Evolutionary conservation across 92 coral and sea anemone genomes (phyloP), one percentile per base, ranked within the genome.

Genomic region (Zoanthus solanderi): DNA sequence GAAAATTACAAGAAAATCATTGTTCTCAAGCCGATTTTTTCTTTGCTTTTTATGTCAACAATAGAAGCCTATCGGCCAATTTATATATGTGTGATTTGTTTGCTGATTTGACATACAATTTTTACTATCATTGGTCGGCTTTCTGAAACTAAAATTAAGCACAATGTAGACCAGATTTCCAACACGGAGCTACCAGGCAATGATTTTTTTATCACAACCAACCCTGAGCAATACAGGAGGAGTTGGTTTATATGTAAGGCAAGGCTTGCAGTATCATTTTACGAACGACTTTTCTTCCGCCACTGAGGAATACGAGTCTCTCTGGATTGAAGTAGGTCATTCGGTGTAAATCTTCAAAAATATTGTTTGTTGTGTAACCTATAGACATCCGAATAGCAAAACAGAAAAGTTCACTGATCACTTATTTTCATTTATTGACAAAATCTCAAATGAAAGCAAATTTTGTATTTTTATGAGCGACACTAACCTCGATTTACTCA

Each of bases 11-110:
- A 13, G 57, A 57, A 30, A 71, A 71, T 71, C 75, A 37, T 46
- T 48, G 7, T 17, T 48, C 60, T 56, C 82, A 76, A 50, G 6
- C 32, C 18, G 46, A 76, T 76, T 29, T 2, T 76, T 76, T 83
- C 45, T 83, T 78, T 66, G 57, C 34, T 11, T 17, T 83, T 48
- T 78, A 83, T 44, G 7, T 46, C 68, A 81, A 81, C 63, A 58
- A 60, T 18, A 81, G 86, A 81, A 83, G 87, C 34, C 30, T 83
- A 29, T 63, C 87, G 31, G 87, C 87, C 52, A 83, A 83, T 83
- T 18, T 16, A 46, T 77, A 83, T 48, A 31, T 83, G 29, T 83
- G 56, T 30, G 15, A 42, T 18, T 17, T 83, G 72, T 58, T 83
- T 63, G 61, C 71, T 14, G 60, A 83, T 17, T 17, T 83, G 34